Conservation (phyloP, 2,888 invertebrate genomes). For the Schrankia costaestrigalis region DNA sequence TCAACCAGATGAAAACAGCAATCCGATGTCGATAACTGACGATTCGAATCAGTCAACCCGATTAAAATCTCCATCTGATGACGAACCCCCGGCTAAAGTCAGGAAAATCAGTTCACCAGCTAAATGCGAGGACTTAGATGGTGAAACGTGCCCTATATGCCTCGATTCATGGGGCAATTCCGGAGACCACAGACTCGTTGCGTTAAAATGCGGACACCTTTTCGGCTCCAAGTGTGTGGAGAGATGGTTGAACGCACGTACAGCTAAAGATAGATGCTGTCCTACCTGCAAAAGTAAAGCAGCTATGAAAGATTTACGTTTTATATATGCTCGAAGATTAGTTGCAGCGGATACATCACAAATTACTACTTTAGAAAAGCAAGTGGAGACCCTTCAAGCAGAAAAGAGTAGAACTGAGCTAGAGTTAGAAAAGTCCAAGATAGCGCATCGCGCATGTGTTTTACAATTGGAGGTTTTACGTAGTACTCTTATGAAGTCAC, state of each 20-base stretch:
- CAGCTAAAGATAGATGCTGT: constrained; percentile 83
- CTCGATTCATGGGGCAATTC: constrained; percentile 93
- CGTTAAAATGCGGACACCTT: constrained; percentile 94
- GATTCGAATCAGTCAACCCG: constrained; percentile 26
- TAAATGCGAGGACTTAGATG: constrained; percentile 79
- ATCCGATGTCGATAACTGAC: constrained; percentile 9
- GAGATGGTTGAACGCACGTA: constrained; percentile 84
- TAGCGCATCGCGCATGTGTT: constrained; percentile 53
- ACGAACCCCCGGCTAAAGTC: constrained; percentile 56
- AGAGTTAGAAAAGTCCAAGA: constrained; percentile 78
- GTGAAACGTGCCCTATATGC: constrained; percentile 92
- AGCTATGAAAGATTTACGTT: constrained; percentile 84
- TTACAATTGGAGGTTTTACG: constrained; percentile 53
- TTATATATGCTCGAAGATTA: constrained; percentile 88
- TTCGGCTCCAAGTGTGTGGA: constrained; percentile 92
- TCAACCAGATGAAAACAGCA: constrained; percentile 7
- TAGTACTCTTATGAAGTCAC: constrained; percentile 54
- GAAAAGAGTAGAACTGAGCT: constrained; percentile 81
- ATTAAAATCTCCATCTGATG: constrained; percentile 10
- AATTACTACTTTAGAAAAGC: constrained; percentile 82
- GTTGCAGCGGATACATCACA: constrained; percentile 90
- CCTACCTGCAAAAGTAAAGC: constrained; percentile 94
- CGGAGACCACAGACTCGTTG: constrained; percentile 92
- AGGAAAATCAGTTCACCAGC: constrained; percentile 44
- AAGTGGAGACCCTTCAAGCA: constrained; percentile 79